phyloP scores from a whole-genome alignment of 2,888 invertebrate species.

The Agrilus biguttatus region DNA sequence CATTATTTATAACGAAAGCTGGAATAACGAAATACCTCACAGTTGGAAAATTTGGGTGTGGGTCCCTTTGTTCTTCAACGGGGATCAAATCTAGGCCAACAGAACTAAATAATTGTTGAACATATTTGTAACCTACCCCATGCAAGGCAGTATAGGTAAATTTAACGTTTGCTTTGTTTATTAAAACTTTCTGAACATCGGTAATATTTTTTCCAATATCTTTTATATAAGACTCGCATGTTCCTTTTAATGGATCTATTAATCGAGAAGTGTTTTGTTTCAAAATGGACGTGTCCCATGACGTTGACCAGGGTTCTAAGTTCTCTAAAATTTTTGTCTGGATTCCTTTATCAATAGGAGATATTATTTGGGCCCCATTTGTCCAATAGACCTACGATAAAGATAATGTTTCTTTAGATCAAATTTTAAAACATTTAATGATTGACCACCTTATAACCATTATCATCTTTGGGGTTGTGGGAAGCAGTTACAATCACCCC shows the following conservation, averaged over 20 bases:
- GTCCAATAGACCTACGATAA: conserved; percentile 64
- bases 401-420: not conserved
- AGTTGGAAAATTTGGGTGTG: conserved; percentile 95
- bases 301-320: conserved; percentile 57
- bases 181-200: conserved; percentile 37
- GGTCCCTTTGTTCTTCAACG: conserved; percentile 64
- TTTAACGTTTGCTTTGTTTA: conserved; percentile 40
- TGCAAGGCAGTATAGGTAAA: conserved; percentile 96
- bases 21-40: conserved; percentile 39
- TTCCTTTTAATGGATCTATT: conserved; percentile 54
- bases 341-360: conserved; percentile 83
- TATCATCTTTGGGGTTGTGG: conserved; percentile 92
- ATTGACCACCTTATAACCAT: conserved; percentile 70
- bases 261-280: conserved; percentile 33
- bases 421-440: not conserved
- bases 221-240: conserved; percentile 52
- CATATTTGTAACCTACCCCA: conserved; percentile 79
- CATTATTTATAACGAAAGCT: no score
- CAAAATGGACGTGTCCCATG: conserved; percentile 63
- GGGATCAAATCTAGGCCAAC: conserved; percentile 59
- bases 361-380: conserved; percentile 89
- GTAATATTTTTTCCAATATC: conserved; percentile 41
- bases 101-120: conserved; percentile 57
- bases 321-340: conserved; percentile 62
- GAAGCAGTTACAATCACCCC: conserved; percentile 99